phyloP scores from a whole-genome alignment of 2,113 vertebrate genomes.

The Isurus oxyrinchus region DNA sequence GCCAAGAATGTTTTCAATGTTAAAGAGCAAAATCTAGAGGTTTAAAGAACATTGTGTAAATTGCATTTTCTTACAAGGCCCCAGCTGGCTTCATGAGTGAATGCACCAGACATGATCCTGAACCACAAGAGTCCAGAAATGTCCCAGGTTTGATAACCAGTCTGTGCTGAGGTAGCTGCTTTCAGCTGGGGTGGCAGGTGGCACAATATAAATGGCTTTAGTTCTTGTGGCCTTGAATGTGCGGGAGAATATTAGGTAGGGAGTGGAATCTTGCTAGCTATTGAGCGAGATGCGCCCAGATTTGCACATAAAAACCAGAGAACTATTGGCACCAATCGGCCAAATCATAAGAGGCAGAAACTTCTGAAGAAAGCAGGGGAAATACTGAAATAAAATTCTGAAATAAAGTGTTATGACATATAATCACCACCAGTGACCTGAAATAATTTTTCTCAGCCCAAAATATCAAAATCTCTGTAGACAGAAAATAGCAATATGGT shows the following conservation, averaged over 20 bases:
- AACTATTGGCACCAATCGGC: not conserved
- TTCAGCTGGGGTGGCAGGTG: not conserved
- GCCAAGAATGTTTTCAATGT: conserved; percentile 2
- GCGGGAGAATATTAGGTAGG: not conserved
- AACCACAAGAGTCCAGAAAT: not conserved
- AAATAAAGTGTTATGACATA: not conserved
- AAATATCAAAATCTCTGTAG: not conserved
- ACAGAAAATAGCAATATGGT: not conserved
- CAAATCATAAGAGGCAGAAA: not conserved
- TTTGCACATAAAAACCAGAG: not conserved
- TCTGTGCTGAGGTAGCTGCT: not conserved
- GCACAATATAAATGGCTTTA: not conserved
- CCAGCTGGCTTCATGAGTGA: not conserved
- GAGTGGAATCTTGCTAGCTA: not conserved
- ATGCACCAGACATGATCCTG: not conserved
- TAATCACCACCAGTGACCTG: not conserved
- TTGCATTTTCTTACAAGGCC: not conserved
- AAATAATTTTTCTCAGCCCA: not conserved
- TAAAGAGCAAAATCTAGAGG: not conserved
- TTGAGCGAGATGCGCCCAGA: not conserved
- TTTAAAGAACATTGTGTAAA: not conserved
- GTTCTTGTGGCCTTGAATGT: not conserved
- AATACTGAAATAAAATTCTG: not conserved
- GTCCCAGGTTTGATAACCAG: not conserved
- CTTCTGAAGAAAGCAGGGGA: not conserved